phyloP scores from a whole-genome alignment of 2,888 invertebrate species.

The Blastobasis lacticolella region DNA sequence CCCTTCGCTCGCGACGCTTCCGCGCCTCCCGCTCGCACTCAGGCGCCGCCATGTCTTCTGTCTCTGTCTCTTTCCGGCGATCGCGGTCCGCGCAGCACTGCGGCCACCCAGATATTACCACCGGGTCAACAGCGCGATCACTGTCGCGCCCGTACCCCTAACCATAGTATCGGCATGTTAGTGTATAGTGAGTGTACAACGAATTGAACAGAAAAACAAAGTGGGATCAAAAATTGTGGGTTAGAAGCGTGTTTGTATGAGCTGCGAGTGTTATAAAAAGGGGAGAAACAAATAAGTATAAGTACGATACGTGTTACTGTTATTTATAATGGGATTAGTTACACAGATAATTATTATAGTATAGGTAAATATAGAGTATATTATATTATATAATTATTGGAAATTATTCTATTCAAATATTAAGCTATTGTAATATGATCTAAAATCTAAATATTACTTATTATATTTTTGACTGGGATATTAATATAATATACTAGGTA shows the following conservation, averaged over 20 bases:
- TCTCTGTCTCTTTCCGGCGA: slow-evolving; percentile 46
- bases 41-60: slow-evolving; percentile 67
- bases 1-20: slow-evolving; percentile 76
- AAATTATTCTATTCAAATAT: not conserved
- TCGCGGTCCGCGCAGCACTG: slow-evolving; percentile 65
- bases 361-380: slow-evolving; percentile 19
- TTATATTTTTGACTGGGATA: not conserved
- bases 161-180: slow-evolving; percentile 39
- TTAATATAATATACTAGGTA: too few species aligned
- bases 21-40: slow-evolving; percentile 74
- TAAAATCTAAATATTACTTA: not conserved
- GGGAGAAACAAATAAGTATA: slow-evolving; percentile 4
- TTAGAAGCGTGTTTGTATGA: slow-evolving; percentile 11
- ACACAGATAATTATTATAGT: not conserved
- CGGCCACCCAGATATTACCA: slow-evolving; percentile 66
- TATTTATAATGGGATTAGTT: not conserved
- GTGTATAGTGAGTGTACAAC: slow-evolving; percentile 30
- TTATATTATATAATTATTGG: not conserved
- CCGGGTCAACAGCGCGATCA: slow-evolving; percentile 64
- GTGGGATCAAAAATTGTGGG: not conserved
- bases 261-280: slow-evolving; percentile 4
- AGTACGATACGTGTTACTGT: not conserved
- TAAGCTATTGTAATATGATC: not conserved
- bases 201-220: too few species aligned
- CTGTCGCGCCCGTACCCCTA: slow-evolving; percentile 68